These are phyloP conservation scores for Trachelipus rathkii DNA, from an alignment of 1,140 invertebrate species.

Conservation along the genomic window DNA sequence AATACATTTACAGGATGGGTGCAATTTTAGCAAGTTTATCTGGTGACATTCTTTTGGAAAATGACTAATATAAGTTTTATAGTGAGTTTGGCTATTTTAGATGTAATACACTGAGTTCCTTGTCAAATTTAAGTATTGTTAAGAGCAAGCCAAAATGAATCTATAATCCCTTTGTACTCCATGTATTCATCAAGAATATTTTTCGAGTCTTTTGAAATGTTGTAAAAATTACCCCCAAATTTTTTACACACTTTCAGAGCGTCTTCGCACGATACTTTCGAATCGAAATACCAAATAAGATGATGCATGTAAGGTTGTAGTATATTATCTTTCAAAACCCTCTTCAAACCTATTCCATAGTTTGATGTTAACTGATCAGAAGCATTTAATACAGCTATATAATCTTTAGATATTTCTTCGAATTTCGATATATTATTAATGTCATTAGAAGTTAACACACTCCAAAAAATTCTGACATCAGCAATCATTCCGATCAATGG, in stretches of 20 bases:
- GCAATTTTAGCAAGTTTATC: too few species aligned
- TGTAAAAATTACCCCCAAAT: background rate
- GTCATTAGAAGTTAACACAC: background rate
- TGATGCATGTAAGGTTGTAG: background rate
- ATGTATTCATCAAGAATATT: background rate
- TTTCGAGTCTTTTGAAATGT: background rate
- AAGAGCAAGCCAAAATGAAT: background rate
- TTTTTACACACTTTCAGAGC: background rate
- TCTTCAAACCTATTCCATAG: background rate
- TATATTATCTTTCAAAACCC: background rate
- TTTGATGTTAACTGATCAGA: background rate
- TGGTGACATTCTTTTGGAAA: too few species aligned
- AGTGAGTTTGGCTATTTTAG: too few species aligned
- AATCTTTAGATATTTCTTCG: background rate
- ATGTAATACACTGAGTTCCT: background rate
- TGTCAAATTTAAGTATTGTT: too few species aligned
- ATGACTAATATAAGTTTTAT: too few species aligned
- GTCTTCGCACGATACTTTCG: background rate
- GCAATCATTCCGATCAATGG: background rate
- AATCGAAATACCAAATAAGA: background rate
- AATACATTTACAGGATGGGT: too few species aligned
- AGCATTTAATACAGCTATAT: background rate
- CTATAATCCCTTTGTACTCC: background rate
- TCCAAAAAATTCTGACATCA: background rate
- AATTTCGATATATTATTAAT: background rate